A percentile compares a stretch with the other conserved stretches of the same genome.
Evolutionary conservation across 2,888 invertebrate species (phyloP).

Genomic region (Noctua janthe): DNA sequence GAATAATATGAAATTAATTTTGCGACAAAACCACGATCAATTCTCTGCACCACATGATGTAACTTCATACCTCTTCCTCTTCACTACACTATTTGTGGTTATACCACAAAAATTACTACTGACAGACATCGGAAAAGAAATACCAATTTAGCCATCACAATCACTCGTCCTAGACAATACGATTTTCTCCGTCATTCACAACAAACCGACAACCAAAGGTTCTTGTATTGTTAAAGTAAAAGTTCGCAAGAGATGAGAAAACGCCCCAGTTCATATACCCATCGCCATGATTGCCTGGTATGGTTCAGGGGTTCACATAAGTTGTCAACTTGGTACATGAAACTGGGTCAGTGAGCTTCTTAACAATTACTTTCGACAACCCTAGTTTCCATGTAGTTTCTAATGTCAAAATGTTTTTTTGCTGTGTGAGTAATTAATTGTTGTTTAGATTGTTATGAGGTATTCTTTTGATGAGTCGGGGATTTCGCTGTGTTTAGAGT

Average conservation of each 20-base stretch:
- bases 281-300: conserved; percentile 60
- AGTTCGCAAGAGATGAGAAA: conserved; percentile 71
- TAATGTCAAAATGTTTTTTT: conserved; percentile 71
- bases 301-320: conserved; percentile 81
- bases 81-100: background rate
- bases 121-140: conserved; percentile 13
- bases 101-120: background rate
- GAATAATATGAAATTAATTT: too few relatives aligned
- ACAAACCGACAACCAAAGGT: conserved; percentile 42
- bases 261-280: conserved; percentile 65
- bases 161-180: conserved; percentile 39
- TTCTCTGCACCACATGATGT: background rate
- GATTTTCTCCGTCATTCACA: conserved; percentile 50
- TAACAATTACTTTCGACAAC: conserved; percentile 77
- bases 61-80: background rate
- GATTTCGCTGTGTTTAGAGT: background rate
- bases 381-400: conserved; percentile 78
- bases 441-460: conserved; percentile 28
- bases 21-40: too few relatives aligned
- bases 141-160: conserved; percentile 28
- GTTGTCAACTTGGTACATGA: conserved; percentile 61
- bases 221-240: conserved; percentile 67
- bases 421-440: conserved; percentile 42
- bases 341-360: conserved; percentile 66
- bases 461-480: conserved; percentile 12